Base-by-base conservation (phyloP, 2,113 vertebrate genomes). In the Dascyllus trimaculatus region DNA sequence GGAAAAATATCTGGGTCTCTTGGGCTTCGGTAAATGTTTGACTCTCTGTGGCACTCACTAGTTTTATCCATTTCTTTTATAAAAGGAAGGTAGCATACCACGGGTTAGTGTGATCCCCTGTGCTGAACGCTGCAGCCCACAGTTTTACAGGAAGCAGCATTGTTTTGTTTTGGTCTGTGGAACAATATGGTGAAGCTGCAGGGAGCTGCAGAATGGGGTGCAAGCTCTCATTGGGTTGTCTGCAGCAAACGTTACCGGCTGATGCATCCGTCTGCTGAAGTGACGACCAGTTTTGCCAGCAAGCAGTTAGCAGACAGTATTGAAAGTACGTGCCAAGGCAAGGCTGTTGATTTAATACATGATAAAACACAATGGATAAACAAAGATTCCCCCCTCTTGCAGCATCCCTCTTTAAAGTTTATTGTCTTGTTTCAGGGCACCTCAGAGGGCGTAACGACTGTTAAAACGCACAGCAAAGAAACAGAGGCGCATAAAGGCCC, bases 1-100 rank as follows among this genome's bases (percentile, higher is more conserved):
- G 68, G n/a, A 40, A 56, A 75, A 67, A 49, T 19, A 22, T 45
- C 9, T 61, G 52, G 9, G 21, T 43, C 10, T 22, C 45, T 19
- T 75, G 29, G 13, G 15, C 52, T 29, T 49, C 0, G 2, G 79
- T 85, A 74, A 90, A 89, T 89, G 71, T 92, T 88, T 88, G 35
- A 82, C 80, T 82, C 68, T 57, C 5, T 57, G 46, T 46, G 43
- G 17, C 10, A 68, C 21, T 72, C 10, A 51, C 24, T 19, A 0
- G 17, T 48, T 80, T 40, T n/a, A 19, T 78, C 56, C 9, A 4
- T 26, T 8, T 8, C 46, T 70, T 38, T 49, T 52, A 19, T 15
- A 35, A 35, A 18, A 63, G 65, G 35, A 61, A 71, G 6, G 75
- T 49, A 64, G 43, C 5, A 14, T 46, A 2, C 3, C 60, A 24